phyloP scores from a whole-genome alignment of 1,140 invertebrate species.

The Drosophila jambulina region DNA sequence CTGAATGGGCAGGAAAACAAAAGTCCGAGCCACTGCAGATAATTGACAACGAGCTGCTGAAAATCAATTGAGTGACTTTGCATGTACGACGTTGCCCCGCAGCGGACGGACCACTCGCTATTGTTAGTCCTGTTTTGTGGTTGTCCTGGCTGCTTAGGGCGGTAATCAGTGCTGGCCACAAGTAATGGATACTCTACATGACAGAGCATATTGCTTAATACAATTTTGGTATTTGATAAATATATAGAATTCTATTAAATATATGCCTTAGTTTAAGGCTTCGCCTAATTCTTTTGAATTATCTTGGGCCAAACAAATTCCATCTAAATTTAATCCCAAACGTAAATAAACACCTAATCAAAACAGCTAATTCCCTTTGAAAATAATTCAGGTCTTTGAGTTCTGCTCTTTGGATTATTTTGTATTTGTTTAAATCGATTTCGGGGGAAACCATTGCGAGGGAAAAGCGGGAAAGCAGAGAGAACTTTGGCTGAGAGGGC shows the following conservation, averaged over 20 bases:
- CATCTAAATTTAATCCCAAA: not conserved
- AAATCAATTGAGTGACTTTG: slow-evolving; percentile 80
- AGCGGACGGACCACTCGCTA: slow-evolving; percentile 6
- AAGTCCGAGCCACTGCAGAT: slow-evolving; percentile 59
- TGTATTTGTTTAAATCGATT: slow-evolving; percentile 10
- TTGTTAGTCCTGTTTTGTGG: slow-evolving; percentile 34
- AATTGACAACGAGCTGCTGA: slow-evolving; percentile 70
- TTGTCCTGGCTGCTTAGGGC: slow-evolving; percentile 10
- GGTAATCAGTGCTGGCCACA: slow-evolving; percentile 12
- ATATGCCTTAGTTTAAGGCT: no score
- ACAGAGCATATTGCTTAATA: not conserved
- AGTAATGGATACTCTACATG: not conserved
- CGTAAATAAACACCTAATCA: slow-evolving; percentile 10
- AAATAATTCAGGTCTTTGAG: not conserved
- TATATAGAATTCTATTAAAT: no score
- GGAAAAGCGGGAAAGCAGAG: not conserved
- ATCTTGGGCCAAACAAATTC: not conserved
- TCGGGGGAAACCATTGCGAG: not conserved
- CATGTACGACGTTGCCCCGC: slow-evolving; percentile 49
- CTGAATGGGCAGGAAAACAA: slow-evolving; percentile 59
- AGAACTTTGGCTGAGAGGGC: not conserved
- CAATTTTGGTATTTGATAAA: no score
- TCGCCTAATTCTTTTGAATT: not conserved
- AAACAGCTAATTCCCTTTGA: slow-evolving; percentile 9
- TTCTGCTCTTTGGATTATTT: not conserved